phyloP scores from a whole-genome alignment of 2,888 invertebrate species.

The Patella caerulea region DNA sequence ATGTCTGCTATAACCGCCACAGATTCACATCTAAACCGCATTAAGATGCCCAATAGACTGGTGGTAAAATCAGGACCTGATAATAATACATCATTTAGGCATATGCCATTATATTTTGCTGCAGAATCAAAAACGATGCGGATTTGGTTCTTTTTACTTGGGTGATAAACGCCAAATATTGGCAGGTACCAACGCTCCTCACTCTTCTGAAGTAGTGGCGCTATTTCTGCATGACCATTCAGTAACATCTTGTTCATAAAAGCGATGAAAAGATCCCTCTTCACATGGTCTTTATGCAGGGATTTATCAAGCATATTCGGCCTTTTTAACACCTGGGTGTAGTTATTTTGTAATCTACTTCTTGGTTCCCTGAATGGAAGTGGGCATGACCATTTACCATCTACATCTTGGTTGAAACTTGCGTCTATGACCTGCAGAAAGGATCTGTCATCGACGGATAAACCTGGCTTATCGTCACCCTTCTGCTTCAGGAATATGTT shows the following conservation, averaged over 20 bases:
- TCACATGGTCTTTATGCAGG: not conserved
- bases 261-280: not conserved
- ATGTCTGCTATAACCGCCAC: too few species aligned
- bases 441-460: not conserved
- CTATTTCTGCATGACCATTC: not conserved
- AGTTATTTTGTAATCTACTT: not conserved
- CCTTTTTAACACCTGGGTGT: not conserved
- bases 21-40: too few species aligned
- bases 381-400: not conserved
- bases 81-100: too few species aligned
- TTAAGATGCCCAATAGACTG: too few species aligned
- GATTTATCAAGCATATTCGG: not conserved
- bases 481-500: not conserved
- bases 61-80: too few species aligned
- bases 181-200: too few species aligned
- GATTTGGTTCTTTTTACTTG: too few species aligned
- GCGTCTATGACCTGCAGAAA: not conserved
- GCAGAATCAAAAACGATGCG: too few species aligned
- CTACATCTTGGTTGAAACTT: not conserved
- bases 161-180: too few species aligned
- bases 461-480: not conserved
- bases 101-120: too few species aligned
- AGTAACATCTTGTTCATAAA: constrained; percentile 3
- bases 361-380: not conserved
- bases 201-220: too few species aligned